Evolutionary conservation across 2,113 vertebrate species (phyloP), one percentile per base, ranked within the genome.

Genomic region (Columba livia): DNA sequence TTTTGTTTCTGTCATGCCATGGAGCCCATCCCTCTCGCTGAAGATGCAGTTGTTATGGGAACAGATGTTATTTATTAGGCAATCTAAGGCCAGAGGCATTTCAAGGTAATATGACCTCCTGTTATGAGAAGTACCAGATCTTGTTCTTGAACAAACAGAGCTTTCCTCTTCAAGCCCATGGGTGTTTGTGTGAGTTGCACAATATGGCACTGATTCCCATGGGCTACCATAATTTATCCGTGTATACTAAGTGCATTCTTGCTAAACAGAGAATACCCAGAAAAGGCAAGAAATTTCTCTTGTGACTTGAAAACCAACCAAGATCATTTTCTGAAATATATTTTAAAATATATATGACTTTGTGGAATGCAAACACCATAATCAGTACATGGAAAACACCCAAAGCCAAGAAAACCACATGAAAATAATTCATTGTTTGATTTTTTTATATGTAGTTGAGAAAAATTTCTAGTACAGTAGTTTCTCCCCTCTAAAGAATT

Each of bases 101-200:
- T 93, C 83, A 83, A 95, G 90, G 94, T 94, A 90, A 90, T 67
- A 62, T 24, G 75, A 91, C 60, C 72, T 88, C 64, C 73, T 1
- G 5, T 50, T 57, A 32, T 95, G 94, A 96, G 82, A 90, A 96
- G 75, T 84, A 91, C 88, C 96, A 96, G 95, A 93, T 56, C 90
- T 90, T 67, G 26, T 23, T 86, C 85, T 94, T 83, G 89, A 94
- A 80, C 80, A 96, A 96, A 92, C 85, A 94, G 79, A 91, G 15
- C 32, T 91, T 60, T 83, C 67, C 72, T 79, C 85, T 84, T n/a
- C 42, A 53, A 80, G 67, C 79, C 82, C 85, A 56, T 36, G 85
- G 75, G 60, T 95, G 24, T 95, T 85, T 89, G 78, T 58, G 56
- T 13, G 75, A 91, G 60, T 78, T 90, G 32, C 75, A 83, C 77